phyloP scores from a whole-genome alignment of 2,888 invertebrate species.

The Anorthoa munda region DNA sequence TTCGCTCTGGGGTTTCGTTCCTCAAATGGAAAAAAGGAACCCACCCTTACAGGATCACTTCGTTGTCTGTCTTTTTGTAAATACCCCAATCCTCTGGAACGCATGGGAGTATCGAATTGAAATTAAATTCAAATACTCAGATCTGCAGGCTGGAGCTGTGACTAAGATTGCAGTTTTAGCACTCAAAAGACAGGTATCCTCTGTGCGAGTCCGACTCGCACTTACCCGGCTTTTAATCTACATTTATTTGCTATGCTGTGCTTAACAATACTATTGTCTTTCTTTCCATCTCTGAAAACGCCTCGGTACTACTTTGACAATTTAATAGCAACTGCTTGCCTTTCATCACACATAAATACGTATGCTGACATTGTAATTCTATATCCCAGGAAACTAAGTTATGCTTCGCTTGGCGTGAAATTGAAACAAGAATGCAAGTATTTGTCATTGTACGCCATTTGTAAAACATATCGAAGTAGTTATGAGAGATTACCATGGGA shows the following conservation, averaged over 20 bases:
- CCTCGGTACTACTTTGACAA: background rate
- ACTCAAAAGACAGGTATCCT: too few relatives aligned
- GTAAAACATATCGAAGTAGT: background rate
- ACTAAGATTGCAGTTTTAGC: too few relatives aligned
- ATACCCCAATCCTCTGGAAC: too few relatives aligned
- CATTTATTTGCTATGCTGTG: too few relatives aligned
- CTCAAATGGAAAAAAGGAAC: too few relatives aligned
- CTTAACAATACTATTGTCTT: background rate
- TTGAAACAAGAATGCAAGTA: background rate
- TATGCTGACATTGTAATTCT: background rate
- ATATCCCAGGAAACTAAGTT: background rate
- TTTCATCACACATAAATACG: background rate
- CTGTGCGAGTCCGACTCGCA: too few relatives aligned
- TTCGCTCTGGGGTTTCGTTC: background rate
- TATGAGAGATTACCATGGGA: conserved; percentile 21
- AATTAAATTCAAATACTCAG: too few relatives aligned
- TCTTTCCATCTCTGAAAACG: background rate
- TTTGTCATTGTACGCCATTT: background rate
- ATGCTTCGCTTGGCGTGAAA: background rate
- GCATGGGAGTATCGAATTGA: too few relatives aligned
- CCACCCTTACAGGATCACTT: background rate
- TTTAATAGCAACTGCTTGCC: background rate
- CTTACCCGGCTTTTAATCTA: too few relatives aligned
- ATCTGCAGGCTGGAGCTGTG: too few relatives aligned
- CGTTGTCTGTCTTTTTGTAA: too few relatives aligned